Evolutionary conservation across 1,140 invertebrate species (phyloP), one percentile per base, ranked within the genome.

Genomic region (Lycorma delicatula): DNA sequence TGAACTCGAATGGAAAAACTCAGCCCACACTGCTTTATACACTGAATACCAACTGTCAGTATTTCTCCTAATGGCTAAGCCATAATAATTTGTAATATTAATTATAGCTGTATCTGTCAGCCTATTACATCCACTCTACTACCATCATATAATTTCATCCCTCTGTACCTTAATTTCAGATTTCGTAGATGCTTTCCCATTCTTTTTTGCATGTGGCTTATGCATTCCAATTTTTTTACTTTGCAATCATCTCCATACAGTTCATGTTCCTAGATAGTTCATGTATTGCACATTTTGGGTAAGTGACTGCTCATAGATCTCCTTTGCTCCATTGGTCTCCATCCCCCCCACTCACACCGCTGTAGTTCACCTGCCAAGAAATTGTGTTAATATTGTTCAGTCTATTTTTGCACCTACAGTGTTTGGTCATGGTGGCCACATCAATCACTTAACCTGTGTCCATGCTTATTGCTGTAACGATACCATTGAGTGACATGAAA

Each of bases 271-370:
- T n/a, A 64, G 44, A 52, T 63, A 60, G 29, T 55, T 18, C 20
- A 29, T 41, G 31, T 62, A 63, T 38, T 47, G 54, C n/a, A 60
- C 55, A 31, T 41, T 36, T 38, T 60, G 59, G 13, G 28, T 12
- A 16, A 53, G 18, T 4, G n/a, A n/a, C n/a, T n/a, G n/a, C n/a
- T n/a, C n/a, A n/a, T n/a, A n/a, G n/a, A n/a, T n/a, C n/a, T n/a
- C n/a, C n/a, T 18, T 29, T 12, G 28, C 46, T 29, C 55, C 55
- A 13, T 25, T 3, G 3, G 44, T 41, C 51, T 65, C 64, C 64
- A 64, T 65, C 41, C 53, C 58, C 44, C 57, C 64, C n/a, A 60
- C 60, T 61, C n/a, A 41, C 56, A 31, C 60, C 62, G 48, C 29
- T 23, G 44, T 59, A 61, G 55, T 66, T 66, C 16, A 29, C 59